A percentile compares a stretch with the other conserved stretches of the same genome.
Evolutionary conservation across 1,140 invertebrate genomes (phyloP).

Genomic region (Euwallacea similis): DNA sequence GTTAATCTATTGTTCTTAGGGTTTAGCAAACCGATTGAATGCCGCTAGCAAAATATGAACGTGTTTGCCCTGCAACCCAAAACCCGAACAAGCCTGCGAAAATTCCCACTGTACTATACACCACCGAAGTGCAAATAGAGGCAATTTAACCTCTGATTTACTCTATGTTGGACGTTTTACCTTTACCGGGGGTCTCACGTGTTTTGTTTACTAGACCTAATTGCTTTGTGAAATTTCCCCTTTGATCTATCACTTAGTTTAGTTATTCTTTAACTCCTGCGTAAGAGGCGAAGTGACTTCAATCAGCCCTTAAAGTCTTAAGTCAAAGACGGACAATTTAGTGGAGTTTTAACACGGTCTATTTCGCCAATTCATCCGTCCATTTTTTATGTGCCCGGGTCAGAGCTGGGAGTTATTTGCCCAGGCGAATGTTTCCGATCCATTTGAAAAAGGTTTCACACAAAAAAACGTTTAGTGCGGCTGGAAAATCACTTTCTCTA

Average conservation of each 20-base stretch:
- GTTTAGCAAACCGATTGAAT: background rate
- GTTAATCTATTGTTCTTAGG: background rate
- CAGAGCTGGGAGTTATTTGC: constrained; percentile 20
- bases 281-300: no score
- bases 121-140: constrained; percentile 1
- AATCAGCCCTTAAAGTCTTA: no score
- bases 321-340: background rate
- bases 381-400: constrained; percentile 22
- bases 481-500: constrained; percentile 23
- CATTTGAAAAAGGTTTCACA: constrained; percentile 27
- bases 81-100: background rate
- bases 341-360: constrained; percentile 15
- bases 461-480: constrained; percentile 17
- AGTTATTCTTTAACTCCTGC: no score
- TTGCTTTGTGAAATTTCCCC: no score
- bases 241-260: no score
- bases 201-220: no score
- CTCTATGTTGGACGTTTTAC: background rate
- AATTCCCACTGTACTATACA: background rate
- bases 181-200: background rate
- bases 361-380: constrained; percentile 14
- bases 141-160: constrained; percentile 2
- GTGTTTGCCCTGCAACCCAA: background rate
- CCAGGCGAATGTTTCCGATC: constrained; percentile 27
- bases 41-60: background rate